These are phyloP conservation scores for Drosophila borborema DNA, from an alignment of 2,888 invertebrate species.

Conservation along the genomic window DNA sequence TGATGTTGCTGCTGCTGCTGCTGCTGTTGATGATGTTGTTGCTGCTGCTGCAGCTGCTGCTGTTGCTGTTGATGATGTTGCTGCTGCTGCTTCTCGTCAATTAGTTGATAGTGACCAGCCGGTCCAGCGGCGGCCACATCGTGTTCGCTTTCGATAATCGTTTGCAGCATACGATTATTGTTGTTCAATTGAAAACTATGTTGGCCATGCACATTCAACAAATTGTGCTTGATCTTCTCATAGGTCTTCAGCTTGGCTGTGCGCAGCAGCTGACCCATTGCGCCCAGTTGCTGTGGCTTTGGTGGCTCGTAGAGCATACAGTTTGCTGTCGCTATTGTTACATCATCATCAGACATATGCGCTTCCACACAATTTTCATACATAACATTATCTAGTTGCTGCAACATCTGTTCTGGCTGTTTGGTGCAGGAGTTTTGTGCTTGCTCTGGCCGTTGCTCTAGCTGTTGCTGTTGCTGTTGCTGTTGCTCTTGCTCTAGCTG, in stretches of 20 bases:
- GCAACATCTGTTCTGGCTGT: conserved; percentile 83
- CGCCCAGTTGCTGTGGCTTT: conserved; percentile 52
- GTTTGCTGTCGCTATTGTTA: conserved; percentile 36
- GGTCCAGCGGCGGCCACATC: conserved; percentile 79
- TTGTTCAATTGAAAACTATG: conserved; percentile 68
- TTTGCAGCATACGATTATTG: conserved; percentile 75
- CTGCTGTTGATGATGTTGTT: neutral
- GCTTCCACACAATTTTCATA: conserved; percentile 70
- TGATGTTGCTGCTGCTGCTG: conserved; percentile 4
- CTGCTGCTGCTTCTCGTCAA: conserved; percentile 78
- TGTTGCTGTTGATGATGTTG: conserved; percentile 28
- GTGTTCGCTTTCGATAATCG: conserved; percentile 82
- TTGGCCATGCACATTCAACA: conserved; percentile 75
- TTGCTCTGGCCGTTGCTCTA: conserved; percentile 64
- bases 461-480: conserved; percentile 83
- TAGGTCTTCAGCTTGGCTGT: conserved; percentile 83
- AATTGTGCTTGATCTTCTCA: conserved; percentile 83
- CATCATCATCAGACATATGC: conserved; percentile 59
- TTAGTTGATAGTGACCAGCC: conserved; percentile 81
- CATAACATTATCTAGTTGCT: conserved; percentile 65
- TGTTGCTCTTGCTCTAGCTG: conserved; percentile 56
- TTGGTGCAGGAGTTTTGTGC: conserved; percentile 83
- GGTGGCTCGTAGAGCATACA: conserved; percentile 34
- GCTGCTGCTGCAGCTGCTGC: conserved; percentile 4
- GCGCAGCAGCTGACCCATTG: conserved; percentile 81